A percentile compares a stretch with the other conserved stretches of the same genome.
phyloP scores from a whole-genome alignment of 2,888 invertebrate genomes.

The Stegophylla sp. region DNA sequence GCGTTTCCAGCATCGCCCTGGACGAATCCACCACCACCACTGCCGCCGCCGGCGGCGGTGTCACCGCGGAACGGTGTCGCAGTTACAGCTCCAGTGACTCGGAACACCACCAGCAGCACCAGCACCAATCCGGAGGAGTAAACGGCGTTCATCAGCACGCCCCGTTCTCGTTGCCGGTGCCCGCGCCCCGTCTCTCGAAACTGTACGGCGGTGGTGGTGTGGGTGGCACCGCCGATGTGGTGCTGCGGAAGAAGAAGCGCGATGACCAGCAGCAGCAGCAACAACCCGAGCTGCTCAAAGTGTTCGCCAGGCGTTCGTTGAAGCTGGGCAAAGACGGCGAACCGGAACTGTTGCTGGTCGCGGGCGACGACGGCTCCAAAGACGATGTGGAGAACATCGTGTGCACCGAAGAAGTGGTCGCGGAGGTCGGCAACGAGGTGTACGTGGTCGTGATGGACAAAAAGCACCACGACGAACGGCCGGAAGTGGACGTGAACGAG shows the following conservation, averaged over 20 bases:
- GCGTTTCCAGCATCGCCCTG: slow-evolving; percentile 31
- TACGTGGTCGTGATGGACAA: slow-evolving; percentile 61
- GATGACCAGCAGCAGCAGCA: slow-evolving; percentile 71
- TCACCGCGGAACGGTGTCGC: background rate
- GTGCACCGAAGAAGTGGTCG: slow-evolving; percentile 64
- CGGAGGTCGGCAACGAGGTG: slow-evolving; percentile 66
- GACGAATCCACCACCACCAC: background rate
- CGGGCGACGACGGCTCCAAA: slow-evolving; percentile 64
- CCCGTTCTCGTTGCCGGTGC: slow-evolving; percentile 45
- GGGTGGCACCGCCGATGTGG: slow-evolving; percentile 10
- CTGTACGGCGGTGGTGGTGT: slow-evolving; percentile 20
- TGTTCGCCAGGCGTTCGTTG: slow-evolving; percentile 80
- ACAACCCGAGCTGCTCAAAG: slow-evolving; percentile 81
- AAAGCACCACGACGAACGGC: slow-evolving; percentile 33
- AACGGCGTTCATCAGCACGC: background rate
- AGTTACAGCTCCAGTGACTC: slow-evolving; percentile 55
- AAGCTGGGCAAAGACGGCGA: slow-evolving; percentile 75
- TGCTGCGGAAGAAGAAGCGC: slow-evolving; percentile 30
- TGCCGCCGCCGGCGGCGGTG: background rate
- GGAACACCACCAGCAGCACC: slow-evolving; percentile 11
- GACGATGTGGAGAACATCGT: slow-evolving; percentile 74
- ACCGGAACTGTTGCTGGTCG: slow-evolving; percentile 67
- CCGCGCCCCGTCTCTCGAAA: slow-evolving; percentile 52
- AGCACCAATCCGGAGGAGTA: too few species aligned
- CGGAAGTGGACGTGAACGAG: slow-evolving; percentile 48